Conservation (phyloP, 2,113 vertebrate genomes). For the Xenopus laevis region DNA sequence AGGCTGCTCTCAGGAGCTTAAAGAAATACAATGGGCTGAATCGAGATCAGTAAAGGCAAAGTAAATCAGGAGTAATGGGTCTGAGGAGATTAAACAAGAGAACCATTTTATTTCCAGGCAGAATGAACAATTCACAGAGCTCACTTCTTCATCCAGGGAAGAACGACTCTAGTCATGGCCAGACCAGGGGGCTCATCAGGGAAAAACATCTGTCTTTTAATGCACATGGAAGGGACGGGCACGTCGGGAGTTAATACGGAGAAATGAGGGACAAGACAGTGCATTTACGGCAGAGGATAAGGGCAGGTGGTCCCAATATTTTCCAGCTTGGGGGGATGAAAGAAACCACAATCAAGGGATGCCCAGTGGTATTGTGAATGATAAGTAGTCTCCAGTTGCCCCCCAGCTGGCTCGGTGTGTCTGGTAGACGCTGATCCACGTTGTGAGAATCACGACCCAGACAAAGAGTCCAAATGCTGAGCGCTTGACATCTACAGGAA, state of each 20-base stretch:
- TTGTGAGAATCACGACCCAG: slow-evolving; percentile 78
- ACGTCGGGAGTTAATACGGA: neutral
- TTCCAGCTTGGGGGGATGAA: neutral
- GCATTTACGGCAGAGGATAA: neutral
- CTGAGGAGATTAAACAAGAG: no score
- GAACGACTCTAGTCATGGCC: no score
- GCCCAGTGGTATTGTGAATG: slow-evolving; percentile 85
- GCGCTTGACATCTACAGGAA: slow-evolving; percentile 78
- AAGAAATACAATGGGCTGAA: no score
- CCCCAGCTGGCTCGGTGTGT: slow-evolving; percentile 81
- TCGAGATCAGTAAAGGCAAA: no score
- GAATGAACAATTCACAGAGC: no score
- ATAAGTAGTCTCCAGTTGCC: slow-evolving; percentile 80
- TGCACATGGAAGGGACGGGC: neutral
- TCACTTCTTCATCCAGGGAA: no score
- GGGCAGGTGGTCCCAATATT: slow-evolving; percentile 2
- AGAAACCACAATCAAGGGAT: slow-evolving; percentile 57
- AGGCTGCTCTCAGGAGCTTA: no score
- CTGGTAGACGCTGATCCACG: slow-evolving; percentile 87
- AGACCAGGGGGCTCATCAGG: no score
- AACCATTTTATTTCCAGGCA: no score
- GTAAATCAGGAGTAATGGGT: no score
- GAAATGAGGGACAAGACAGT: neutral
- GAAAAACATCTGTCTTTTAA: neutral
- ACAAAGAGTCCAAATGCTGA: slow-evolving; percentile 78